Evolutionary conservation across 2,113 vertebrate genomes (phyloP).

Genomic region (Xiphophorus maculatus): DNA sequence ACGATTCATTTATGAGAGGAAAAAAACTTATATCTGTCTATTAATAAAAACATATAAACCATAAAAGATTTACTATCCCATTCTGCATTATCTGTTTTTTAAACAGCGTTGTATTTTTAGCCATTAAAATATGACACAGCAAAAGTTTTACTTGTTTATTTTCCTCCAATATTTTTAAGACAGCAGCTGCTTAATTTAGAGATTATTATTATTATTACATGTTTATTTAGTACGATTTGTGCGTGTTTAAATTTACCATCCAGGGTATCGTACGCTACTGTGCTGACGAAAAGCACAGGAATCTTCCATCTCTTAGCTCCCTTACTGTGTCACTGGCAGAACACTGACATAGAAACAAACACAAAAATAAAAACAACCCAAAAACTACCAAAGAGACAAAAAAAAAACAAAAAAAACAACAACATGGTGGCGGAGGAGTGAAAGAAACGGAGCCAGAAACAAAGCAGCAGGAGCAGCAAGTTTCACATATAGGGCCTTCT

Average conservation of each 20-base stretch:
- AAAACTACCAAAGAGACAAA: slow-evolving; percentile 26
- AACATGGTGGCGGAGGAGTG: slow-evolving; percentile 59
- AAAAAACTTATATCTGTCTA: too few species aligned
- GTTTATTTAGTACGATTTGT: slow-evolving; percentile 33
- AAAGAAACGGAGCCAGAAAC: slow-evolving; percentile 60
- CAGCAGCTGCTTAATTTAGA: slow-evolving; percentile 2
- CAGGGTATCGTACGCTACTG: slow-evolving; percentile 24
- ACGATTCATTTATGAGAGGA: too few species aligned
- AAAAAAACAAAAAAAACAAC: background rate
- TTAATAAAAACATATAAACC: too few species aligned
- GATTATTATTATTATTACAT: slow-evolving; percentile 6
- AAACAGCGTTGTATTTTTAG: background rate
- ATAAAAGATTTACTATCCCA: background rate
- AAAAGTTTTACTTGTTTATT: background rate
- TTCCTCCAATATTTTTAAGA: background rate
- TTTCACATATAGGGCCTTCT: slow-evolving; percentile 42
- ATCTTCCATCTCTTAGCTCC: slow-evolving; percentile 42
- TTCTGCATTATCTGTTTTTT: background rate
- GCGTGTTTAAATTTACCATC: slow-evolving; percentile 31
- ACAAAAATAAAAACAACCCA: slow-evolving; percentile 13
- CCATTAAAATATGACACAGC: slow-evolving; percentile 11
- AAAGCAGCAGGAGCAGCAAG: slow-evolving; percentile 64
- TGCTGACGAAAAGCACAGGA: slow-evolving; percentile 25
- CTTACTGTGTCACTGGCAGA: slow-evolving; percentile 43
- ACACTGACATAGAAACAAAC: slow-evolving; percentile 46